These are phyloP conservation scores for Calosoma granatense DNA, from an alignment of 1,140 invertebrate genomes.

Conservation along the genomic window DNA sequence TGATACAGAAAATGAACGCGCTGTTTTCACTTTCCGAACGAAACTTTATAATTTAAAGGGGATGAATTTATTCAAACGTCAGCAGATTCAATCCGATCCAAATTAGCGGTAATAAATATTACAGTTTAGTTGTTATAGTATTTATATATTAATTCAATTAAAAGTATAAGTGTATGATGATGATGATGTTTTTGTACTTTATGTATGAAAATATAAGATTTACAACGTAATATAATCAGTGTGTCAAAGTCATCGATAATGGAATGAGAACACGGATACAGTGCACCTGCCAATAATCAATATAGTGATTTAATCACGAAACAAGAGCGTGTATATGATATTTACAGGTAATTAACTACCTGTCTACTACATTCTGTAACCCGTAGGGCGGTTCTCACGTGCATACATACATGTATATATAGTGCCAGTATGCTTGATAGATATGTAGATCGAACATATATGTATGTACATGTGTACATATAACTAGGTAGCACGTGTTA, in stretches of 20 bases:
- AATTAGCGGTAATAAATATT: too few relatives aligned
- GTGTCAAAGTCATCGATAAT: too few relatives aligned
- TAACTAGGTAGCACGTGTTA: too few relatives aligned
- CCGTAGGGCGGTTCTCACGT: background rate
- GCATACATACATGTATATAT: background rate
- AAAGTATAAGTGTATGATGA: too few relatives aligned
- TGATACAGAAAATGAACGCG: background rate
- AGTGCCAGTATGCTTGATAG: background rate
- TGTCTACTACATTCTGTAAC: background rate
- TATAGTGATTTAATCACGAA: background rate
- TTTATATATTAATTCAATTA: too few relatives aligned
- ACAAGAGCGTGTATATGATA: background rate
- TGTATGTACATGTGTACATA: background rate
- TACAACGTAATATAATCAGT: too few relatives aligned
- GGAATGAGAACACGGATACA: too few relatives aligned
- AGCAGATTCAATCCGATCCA: too few relatives aligned
- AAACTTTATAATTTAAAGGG: background rate
- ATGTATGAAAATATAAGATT: too few relatives aligned
- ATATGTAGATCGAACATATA: too few relatives aligned
- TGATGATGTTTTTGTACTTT: too few relatives aligned
- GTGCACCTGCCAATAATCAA: background rate
- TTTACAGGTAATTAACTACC: conserved; percentile 2
- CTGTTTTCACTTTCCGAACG: background rate
- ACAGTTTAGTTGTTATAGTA: too few relatives aligned
- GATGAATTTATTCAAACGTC: background rate